A percentile compares a stretch with the other conserved stretches of the same genome.
Evolutionary conservation across 2,797 vertebrate genomes (phyloP).

Genomic region (Esox masquinongy): DNA sequence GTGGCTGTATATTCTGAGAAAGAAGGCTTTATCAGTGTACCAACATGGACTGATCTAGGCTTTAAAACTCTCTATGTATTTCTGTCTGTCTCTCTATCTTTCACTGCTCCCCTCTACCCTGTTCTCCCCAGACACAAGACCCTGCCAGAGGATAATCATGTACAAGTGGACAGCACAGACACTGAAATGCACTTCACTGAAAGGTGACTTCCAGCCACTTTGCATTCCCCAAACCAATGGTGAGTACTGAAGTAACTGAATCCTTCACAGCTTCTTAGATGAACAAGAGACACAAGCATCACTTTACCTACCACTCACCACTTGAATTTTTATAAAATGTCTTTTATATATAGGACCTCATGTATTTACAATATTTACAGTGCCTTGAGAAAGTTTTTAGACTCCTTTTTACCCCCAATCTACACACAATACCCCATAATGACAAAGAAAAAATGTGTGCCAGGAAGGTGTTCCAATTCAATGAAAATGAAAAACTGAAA

Average conservation of each 20-base stretch:
- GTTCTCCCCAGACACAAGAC: constrained; percentile 53
- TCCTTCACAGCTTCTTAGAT: constrained; percentile 11
- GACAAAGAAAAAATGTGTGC: not conserved
- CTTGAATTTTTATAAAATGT: not conserved
- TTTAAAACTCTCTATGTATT: not conserved
- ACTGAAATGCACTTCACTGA: constrained; percentile 62
- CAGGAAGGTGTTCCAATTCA: not conserved
- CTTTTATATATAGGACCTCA: not conserved
- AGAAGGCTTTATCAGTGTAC: not conserved
- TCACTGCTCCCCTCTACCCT: not conserved
- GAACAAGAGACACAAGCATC: constrained; percentile 29
- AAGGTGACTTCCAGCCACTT: constrained; percentile 71
- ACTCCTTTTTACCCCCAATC: not conserved
- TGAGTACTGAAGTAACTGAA: constrained; percentile 52
- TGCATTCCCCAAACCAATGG: constrained; percentile 65
- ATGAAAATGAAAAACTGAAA: not conserved
- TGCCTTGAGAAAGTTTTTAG: not conserved
- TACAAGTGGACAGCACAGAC: constrained; percentile 56
- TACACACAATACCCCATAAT: not conserved
- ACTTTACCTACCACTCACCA: not conserved
- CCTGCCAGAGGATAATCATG: constrained; percentile 42
- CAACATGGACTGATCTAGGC: not conserved
- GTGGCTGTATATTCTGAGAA: not conserved
- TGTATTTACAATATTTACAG: not conserved
- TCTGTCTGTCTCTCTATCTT: not conserved